Base-by-base conservation (phyloP, 2,888 invertebrate species). In the Teleiodes luculella region DNA sequence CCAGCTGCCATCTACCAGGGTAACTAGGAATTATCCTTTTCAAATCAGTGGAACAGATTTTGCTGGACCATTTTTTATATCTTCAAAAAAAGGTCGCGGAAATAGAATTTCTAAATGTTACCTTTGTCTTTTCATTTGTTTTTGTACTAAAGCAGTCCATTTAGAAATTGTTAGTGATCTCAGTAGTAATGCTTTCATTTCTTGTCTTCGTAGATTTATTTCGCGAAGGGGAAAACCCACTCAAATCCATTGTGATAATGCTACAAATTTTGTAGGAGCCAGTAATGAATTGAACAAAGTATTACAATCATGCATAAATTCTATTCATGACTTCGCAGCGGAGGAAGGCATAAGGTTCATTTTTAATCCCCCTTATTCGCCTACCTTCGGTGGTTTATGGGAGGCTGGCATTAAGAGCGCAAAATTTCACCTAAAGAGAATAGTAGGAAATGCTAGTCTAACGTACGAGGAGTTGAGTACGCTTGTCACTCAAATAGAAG, bases 181-280 rank as follows among this genome's bases (percentile, higher is more conserved):
- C 7, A 56, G 46, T 16, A 55, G 48, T 3, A 20, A 58, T 14
- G 55, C 60, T 0, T 64, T 60, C 31, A 50, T 64, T 16, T 41
- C 58, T 35, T 54, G 60, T 7, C 47, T 63, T 8, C 52, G 58
- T 7, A 39, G 65, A 13, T 66, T 67, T 51, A 54, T 62, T 3
- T 45, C 64, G 5, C 62, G 65, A 11, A 28, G 51, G 10, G 59
- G 59, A 2, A 48, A 53, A 37, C 63, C 61, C 11, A 3, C 39
- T 10, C 56, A 53, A 16, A 55, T 63, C 5, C 59, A 49, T 36
- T 55, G 48, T 1, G 60, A 65, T 18, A 62, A 62, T 28, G 64
- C 59, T 0, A 54, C 52, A 1, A 65, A 59, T 24, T 63, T 63
- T 43, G 57, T 60, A 3, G 62, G 53, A 0, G 59, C 60, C 1